phyloP scores from a whole-genome alignment of 2,797 vertebrate genomes.

The Sebastes hubbsi region DNA sequence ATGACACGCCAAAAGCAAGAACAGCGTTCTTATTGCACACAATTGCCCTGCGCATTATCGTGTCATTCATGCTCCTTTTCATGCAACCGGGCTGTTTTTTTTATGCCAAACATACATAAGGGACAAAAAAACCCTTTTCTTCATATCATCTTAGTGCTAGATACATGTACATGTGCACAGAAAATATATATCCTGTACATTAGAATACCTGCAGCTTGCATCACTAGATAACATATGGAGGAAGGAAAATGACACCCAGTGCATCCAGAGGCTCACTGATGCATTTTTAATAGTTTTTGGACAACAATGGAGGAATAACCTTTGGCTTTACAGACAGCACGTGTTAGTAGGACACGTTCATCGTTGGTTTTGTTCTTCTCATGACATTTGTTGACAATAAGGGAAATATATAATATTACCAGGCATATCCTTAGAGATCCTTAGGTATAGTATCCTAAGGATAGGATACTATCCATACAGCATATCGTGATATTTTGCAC shows the following conservation, averaged over 20 bases:
- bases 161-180: neutral
- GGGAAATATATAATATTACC: neutral
- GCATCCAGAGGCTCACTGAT: neutral
- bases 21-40: too few relatives aligned
- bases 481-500: too few relatives aligned
- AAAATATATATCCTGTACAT: neutral
- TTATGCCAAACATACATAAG: too few relatives aligned
- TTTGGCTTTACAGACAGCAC: neutral
- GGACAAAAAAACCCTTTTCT: neutral
- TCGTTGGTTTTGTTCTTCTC: neutral
- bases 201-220: neutral
- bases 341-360: neutral
- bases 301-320: neutral
- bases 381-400: neutral
- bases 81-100: too few relatives aligned
- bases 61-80: too few relatives aligned
- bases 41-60: too few relatives aligned
- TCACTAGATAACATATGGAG: neutral
- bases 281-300: neutral
- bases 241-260: neutral
- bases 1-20: too few relatives aligned
- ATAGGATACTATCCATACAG: too few relatives aligned
- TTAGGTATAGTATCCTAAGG: too few relatives aligned
- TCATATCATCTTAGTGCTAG: neutral
- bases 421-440: too few relatives aligned